Base-by-base conservation (phyloP, 37 sponge, comb jelly and placozoan genomes). In the Spongilla lacustris region DNA sequence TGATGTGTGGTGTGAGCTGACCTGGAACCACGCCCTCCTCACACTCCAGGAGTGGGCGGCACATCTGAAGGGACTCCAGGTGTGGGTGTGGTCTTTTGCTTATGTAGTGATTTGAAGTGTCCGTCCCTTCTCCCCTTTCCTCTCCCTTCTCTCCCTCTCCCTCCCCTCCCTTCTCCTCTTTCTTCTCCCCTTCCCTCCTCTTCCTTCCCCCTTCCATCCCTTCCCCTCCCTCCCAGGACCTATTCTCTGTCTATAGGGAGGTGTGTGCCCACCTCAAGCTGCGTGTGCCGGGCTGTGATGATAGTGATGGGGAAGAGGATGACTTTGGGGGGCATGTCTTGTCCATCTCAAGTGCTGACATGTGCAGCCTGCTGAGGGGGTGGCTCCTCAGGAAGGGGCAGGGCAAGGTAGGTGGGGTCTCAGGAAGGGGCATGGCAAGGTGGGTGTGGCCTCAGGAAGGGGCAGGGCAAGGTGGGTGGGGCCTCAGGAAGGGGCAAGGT, bases 11-110 rank as follows among this genome's bases (percentile, higher is more conserved):
- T 89, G 89, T 83, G 83, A 83, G 33, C 58, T 83, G 71, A 83
- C 89, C 24, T 90, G 91, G 91, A 33, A 76, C 75, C 86, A 90
- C 76, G 81, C 85, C 76, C 50, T 85, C 32, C 85, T 76, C 33
- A 90, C 81, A 4, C 76, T 90, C 4, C 50, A 73, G 21, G 41
- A 76, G n/a, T 90, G 91, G 91, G 24, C 73, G 14, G 28, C 71
- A 13, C 74, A 85, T n/a, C 77, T 90, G 19, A 31, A 77, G 33
- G 91, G 81, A 0, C 74, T 90, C 23, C 50, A 90, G 82, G 91
- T 46, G 46, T 46, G 46, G 4, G 46, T 46, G 46, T 46, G 46
- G 4, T 4, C 8, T 4, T 46, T 4, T 46, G 46, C 8, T 4
- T 46, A 8, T 46, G 46, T 46, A n/a, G 46, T 46, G 46, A 8